A percentile compares a stretch with the other conserved stretches of the same genome.
phyloP scores from a whole-genome alignment of 2,888 invertebrate genomes.

The Limnephilus auricula region DNA sequence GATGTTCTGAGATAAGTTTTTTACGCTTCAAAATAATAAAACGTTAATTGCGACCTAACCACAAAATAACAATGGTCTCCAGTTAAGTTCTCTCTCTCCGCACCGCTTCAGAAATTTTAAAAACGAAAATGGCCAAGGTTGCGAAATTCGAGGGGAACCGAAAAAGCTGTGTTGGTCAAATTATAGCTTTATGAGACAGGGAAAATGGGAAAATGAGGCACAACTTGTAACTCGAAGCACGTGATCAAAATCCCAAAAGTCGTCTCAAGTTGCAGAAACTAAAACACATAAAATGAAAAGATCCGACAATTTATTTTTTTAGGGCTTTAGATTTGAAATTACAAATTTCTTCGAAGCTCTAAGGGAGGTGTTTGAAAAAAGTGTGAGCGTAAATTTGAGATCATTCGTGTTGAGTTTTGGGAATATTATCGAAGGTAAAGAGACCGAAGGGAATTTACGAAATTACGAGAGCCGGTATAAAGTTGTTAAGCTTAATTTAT shows the following conservation, averaged over 20 bases:
- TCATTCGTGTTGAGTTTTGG: not conserved
- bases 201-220: not conserved
- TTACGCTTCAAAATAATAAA: not conserved
- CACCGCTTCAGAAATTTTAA: not conserved
- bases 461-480: too few relatives aligned
- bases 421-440: not conserved
- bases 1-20: not conserved
- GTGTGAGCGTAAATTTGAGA: not conserved
- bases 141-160: not conserved
- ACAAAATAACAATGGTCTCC: not conserved
- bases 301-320: not conserved
- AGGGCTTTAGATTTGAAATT: not conserved
- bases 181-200: conserved; percentile 2
- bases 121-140: not conserved
- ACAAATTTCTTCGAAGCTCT: not conserved
- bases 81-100: not conserved
- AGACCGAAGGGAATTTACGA: not conserved
- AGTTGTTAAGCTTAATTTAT: too few relatives aligned
- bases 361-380: not conserved
- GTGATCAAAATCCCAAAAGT: not conserved
- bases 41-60: not conserved
- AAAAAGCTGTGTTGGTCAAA: conserved; percentile 2
- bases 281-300: not conserved
- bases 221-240: not conserved
- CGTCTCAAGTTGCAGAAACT: not conserved